These are phyloP conservation scores for Pomacea maculata DNA, from an alignment of 1,140 invertebrate genomes.

Conservation along the genomic window DNA sequence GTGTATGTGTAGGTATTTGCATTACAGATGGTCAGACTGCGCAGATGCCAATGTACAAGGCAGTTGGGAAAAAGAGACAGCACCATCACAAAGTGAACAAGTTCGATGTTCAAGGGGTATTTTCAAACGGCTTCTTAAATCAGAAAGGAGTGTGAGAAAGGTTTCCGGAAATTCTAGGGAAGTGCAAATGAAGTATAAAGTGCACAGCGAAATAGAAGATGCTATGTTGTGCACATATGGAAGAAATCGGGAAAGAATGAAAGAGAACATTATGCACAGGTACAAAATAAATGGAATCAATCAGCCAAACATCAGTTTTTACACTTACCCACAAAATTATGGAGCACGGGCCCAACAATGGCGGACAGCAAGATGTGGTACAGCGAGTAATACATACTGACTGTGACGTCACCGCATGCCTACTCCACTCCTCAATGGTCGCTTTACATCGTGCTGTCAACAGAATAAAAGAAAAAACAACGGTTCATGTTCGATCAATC, in stretches of 20 bases:
- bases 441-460: too few relatives aligned
- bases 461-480: too few relatives aligned
- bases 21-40: background rate
- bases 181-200: too few relatives aligned
- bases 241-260: background rate
- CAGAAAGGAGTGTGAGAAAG: background rate
- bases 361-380: constrained; percentile 22
- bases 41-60: too few relatives aligned
- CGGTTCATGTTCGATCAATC: too few relatives aligned
- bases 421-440: too few relatives aligned
- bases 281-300: constrained; percentile 1
- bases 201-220: background rate
- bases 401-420: constrained; percentile 3
- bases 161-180: too few relatives aligned
- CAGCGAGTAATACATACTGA: constrained; percentile 20
- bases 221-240: background rate
- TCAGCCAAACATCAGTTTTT: background rate
- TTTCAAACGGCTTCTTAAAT: background rate
- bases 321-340: constrained; percentile 20
- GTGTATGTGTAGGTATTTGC: constrained; percentile 7
- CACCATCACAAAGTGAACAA: background rate
- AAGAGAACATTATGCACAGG: constrained; percentile 1
- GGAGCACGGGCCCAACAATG: constrained; percentile 16
- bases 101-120: too few relatives aligned
- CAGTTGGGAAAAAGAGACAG: constrained; percentile 8